Evolutionary conservation across 2,113 vertebrate species (phyloP).

Genomic region (Larimichthys polyactis): DNA sequence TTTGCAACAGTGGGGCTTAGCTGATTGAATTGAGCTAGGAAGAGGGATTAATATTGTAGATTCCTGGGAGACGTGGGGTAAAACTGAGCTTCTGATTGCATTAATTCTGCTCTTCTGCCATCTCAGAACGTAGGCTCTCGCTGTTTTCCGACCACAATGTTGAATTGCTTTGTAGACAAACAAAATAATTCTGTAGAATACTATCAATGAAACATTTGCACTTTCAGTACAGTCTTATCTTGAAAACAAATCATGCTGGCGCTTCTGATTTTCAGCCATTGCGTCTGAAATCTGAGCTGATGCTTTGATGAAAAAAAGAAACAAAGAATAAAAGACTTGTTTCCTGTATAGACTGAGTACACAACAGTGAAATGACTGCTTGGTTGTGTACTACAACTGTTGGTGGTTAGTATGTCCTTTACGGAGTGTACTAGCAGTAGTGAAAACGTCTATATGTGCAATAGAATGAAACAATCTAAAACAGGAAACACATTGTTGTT

Average conservation of each 20-base stretch:
- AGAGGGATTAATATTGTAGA: conserved; percentile 4
- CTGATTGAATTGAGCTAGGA: conserved; percentile 31
- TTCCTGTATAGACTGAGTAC: conserved; percentile 29
- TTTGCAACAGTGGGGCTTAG: conserved; percentile 28
- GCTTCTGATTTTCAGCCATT: not conserved
- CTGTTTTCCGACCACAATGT: conserved; percentile 23
- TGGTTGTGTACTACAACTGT: conserved; percentile 41
- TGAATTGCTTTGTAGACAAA: conserved; percentile 18
- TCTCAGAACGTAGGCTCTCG: not conserved
- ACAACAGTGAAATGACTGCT: conserved; percentile 29
- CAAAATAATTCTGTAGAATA: conserved; percentile 9
- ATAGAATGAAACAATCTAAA: conserved; percentile 41
- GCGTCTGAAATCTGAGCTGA: not conserved
- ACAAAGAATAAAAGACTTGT: conserved; percentile 1
- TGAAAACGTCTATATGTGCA: conserved; percentile 40
- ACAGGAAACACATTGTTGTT: conserved; percentile 41
- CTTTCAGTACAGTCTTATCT: conserved; percentile 16
- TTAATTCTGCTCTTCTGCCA: conserved; percentile 21
- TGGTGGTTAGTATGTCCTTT: conserved; percentile 60
- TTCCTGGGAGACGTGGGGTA: conserved; percentile 13
- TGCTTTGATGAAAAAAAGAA: conserved; percentile 2
- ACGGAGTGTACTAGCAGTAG: conserved; percentile 26
- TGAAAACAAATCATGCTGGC: not conserved
- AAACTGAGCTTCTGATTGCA: conserved; percentile 21
- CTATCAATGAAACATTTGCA: not conserved